phyloP scores from a whole-genome alignment of 2,113 vertebrate species.

The Haemorhous mexicanus region DNA sequence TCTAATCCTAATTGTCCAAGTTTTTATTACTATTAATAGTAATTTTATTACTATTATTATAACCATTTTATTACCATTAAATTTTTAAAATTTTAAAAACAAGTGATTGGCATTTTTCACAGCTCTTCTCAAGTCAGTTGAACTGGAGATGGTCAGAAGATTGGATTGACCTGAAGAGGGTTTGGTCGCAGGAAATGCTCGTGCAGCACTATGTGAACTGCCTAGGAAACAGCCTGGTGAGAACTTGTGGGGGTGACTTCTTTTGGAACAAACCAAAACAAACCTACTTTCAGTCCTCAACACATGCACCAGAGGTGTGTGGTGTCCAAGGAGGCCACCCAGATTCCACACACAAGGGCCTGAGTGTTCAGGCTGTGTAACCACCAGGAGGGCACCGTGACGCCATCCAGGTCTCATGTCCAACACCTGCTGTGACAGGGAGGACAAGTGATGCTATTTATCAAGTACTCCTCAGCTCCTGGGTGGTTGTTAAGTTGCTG shows the following conservation, averaged over 20 bases:
- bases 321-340: not conserved
- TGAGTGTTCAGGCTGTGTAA: not conserved
- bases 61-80: too few relatives aligned
- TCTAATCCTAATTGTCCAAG: too few relatives aligned
- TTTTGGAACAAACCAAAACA: not conserved
- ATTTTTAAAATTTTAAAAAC: not conserved
- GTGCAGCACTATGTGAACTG: not conserved
- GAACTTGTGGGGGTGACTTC: not conserved
- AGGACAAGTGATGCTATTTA: not conserved
- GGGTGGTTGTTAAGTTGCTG: not conserved
- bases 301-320: not conserved
- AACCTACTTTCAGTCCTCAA: not conserved
- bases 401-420: not conserved
- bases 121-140: not conserved
- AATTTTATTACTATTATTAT: too few relatives aligned
- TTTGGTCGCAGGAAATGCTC: not conserved
- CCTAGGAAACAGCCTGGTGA: not conserved
- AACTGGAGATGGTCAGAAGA: not conserved
- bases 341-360: not conserved
- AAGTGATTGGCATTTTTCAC: not conserved
- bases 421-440: not conserved
- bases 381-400: not conserved
- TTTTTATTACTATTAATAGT: too few relatives aligned
- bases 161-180: not conserved
- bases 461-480: not conserved